Percentiles rank a stretch among this genome's conserved stretches.
Evolutionary conservation across 2,113 vertebrate species (phyloP).

Genomic region (Siniperca knerii): DNA sequence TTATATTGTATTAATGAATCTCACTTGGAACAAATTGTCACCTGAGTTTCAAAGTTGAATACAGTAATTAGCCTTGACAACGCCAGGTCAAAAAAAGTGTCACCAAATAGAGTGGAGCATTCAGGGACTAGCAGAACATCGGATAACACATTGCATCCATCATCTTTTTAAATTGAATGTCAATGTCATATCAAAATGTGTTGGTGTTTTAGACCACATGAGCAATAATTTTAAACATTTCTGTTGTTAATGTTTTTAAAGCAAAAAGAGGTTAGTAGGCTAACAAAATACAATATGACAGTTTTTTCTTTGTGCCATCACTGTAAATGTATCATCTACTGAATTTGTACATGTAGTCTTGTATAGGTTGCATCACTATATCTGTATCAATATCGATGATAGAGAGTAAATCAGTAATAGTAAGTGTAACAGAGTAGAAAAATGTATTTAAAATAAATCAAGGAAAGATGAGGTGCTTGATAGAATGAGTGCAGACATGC

Average conservation of each 20-base stretch:
- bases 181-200: not conserved
- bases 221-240: not conserved
- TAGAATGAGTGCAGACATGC: not conserved
- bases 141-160: not conserved
- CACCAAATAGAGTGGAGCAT: not conserved
- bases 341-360: not conserved
- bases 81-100: conserved; percentile 6
- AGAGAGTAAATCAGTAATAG: not conserved
- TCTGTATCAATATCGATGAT: not conserved
- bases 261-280: not conserved
- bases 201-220: not conserved
- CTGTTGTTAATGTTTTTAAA: not conserved
- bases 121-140: not conserved
- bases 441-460: not conserved
- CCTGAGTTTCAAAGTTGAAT: conserved; percentile 3
- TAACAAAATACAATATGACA: not conserved
- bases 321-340: not conserved
- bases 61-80: conserved; percentile 48
- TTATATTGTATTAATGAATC: conserved; percentile 59
- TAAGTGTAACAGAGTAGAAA: not conserved
- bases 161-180: not conserved
- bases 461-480: not conserved
- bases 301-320: not conserved
- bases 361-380: no score
- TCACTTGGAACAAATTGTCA: conserved; percentile 52